Percentiles rank a stretch among this genome's conserved stretches.
phyloP scores from a whole-genome alignment of 2,888 invertebrate species.

The Azorinus chamasolen region DNA sequence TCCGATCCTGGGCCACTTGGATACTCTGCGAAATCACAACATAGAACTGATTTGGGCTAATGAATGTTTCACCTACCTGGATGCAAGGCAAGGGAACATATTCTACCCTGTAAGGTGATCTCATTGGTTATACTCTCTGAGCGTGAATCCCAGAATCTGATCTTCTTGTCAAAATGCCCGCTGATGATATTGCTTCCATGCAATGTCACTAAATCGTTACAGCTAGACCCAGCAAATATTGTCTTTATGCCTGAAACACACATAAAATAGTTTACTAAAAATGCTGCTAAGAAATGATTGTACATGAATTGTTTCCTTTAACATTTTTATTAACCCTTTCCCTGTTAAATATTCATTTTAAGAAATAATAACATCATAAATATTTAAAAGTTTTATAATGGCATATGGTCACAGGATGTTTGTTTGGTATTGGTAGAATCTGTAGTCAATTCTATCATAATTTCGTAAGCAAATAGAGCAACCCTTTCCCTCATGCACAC shows the following conservation, averaged over 20 bases:
- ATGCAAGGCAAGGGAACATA: slow-evolving; percentile 97
- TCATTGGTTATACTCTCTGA: slow-evolving; percentile 93
- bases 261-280: too few species aligned
- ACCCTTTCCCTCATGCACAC: too few species aligned
- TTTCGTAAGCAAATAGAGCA: too few species aligned
- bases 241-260: slow-evolving; percentile 84
- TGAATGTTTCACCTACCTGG: slow-evolving; percentile 91
- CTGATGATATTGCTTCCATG: slow-evolving; percentile 92
- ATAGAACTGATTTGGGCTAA: too few species aligned
- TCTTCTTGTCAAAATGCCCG: slow-evolving; percentile 98
- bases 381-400: too few species aligned
- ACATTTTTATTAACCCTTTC: background rate
- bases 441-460: too few species aligned
- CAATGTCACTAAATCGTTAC: slow-evolving; percentile 96
- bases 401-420: too few species aligned
- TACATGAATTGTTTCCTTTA: background rate
- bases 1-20: too few species aligned
- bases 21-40: too few species aligned
- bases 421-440: too few species aligned
- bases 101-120: slow-evolving; percentile 95
- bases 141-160: slow-evolving; percentile 98
- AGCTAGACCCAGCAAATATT: slow-evolving; percentile 94
- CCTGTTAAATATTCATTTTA: background rate
- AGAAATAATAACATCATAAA: too few species aligned
- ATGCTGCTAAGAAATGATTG: too few species aligned